Evolutionary conservation across 2,797 vertebrate species (phyloP).

Genomic region (Zalophus californianus): DNA sequence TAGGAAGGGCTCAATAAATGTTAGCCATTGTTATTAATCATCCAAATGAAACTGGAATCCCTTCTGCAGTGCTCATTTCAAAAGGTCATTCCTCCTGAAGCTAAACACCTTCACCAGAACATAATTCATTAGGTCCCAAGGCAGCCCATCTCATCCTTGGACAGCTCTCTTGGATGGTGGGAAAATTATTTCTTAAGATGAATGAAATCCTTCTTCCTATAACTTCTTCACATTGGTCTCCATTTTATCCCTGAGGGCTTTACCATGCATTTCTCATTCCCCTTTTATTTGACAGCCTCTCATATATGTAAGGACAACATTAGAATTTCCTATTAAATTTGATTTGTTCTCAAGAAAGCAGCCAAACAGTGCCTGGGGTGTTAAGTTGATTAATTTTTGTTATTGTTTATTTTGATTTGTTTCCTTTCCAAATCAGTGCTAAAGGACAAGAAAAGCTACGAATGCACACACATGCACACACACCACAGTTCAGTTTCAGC

Average conservation of each 20-base stretch:
- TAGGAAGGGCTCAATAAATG: not conserved
- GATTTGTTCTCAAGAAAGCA: slow-evolving; percentile 37
- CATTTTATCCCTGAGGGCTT: not conserved
- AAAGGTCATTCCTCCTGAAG: not conserved
- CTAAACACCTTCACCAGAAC: not conserved
- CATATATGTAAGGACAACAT: not conserved
- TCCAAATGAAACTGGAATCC: not conserved
- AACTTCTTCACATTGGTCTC: not conserved
- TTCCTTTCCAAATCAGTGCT: slow-evolving; percentile 26
- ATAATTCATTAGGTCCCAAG: not conserved
- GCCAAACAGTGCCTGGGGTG: not conserved
- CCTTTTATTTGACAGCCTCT: not conserved
- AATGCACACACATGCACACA: not conserved
- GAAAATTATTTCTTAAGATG: not conserved
- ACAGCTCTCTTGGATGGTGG: not conserved
- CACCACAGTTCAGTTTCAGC: not conserved
- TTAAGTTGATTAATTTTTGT: not conserved
- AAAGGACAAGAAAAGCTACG: slow-evolving; percentile 15
- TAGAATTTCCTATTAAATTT: not conserved
- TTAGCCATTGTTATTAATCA: not conserved
- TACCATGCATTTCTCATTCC: accelerated
- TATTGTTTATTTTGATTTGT: slow-evolving; percentile 43
- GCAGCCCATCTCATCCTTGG: not conserved
- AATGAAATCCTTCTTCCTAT: not conserved
- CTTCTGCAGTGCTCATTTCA: not conserved